Base-by-base conservation (phyloP, 2,888 invertebrate genomes). In the Ornithoptera alexandrae region DNA sequence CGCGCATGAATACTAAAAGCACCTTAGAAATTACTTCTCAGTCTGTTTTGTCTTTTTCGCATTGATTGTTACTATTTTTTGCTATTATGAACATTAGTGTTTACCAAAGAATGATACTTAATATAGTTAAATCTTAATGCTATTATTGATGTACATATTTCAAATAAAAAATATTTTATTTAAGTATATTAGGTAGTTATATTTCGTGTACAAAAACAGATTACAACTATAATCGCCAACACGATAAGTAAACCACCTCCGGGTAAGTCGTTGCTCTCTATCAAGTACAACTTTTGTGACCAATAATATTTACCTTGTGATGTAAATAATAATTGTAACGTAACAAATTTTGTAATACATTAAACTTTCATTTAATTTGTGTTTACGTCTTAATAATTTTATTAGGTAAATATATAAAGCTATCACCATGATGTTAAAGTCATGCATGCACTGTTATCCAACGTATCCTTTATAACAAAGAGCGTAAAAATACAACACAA, bases 401-500 rank as follows among this genome's bases (percentile, higher is more conserved):
- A 46, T 1, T 17, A 46, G 3, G 12, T 46, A 46, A 46, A 15
- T 4, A 15, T 12, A 15, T 15, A n/a, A 53, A 53, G 10, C n/a
- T 53, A 7, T 1, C 53, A 18, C 53, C 5, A 8, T 12, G 5
- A 53, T 4, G 15, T 20, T 42, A 20, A 20, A 42, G 12, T 15
- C 12, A 42, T 12, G 30, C 12, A 61, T n/a, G 30, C n/a, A 42
- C 22, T 36, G 50, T 73, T 74, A 68, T 71, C 72, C 72, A 74
- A 70, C 67, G 68, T 62, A 61, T 70, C 62, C 72, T 69, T 64
- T 70, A 63, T 73, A 85, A 85, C 79, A 75, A 83, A 77, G 73
- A 78, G 74, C 73, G 77, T 82, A 85, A 85, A 87, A 80, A 83
- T 76, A 77, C 78, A 78, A 79, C 78, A 69, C 66, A 57, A 62